Percentiles rank a stretch among this genome's conserved stretches.
These are phyloP conservation scores for Drosophila colorata DNA, from an alignment of 2,888 invertebrate genomes.

Conservation along the genomic window DNA sequence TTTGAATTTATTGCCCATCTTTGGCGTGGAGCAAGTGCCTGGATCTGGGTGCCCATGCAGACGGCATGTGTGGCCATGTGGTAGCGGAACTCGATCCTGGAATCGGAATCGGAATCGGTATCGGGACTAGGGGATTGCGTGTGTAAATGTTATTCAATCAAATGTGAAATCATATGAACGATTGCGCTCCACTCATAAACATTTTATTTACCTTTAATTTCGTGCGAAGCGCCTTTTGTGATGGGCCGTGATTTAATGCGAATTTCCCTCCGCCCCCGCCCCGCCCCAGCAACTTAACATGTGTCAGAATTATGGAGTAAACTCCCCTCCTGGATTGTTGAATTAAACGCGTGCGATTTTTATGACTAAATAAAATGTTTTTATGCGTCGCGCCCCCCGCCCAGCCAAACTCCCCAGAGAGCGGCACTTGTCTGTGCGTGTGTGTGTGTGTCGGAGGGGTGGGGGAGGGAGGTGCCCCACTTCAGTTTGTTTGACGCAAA, in stretches of 20 bases:
- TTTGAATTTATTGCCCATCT: conserved; percentile 77
- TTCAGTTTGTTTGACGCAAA: conserved; percentile 60
- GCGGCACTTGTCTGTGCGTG: conserved; percentile 17
- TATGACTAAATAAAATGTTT: conserved; percentile 74
- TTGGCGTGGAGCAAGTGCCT: conserved; percentile 18
- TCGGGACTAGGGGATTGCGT: conserved; percentile 49
- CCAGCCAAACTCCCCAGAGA: not conserved
- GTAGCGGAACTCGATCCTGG: conserved; percentile 5
- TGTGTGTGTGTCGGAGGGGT: not conserved
- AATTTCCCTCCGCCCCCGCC: conserved; percentile 22
- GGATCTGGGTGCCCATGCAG: not conserved
- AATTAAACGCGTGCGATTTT: conserved; percentile 68
- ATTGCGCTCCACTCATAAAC: conserved; percentile 76
- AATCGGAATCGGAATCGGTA: conserved; percentile 20
- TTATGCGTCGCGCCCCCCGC: conserved; percentile 12
- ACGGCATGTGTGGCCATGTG: conserved; percentile 10
- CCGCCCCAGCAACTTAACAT: conserved; percentile 20
- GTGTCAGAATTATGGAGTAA: conserved; percentile 47
- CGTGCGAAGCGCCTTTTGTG: conserved; percentile 74
- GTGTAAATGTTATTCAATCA: conserved; percentile 82
- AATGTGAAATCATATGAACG: conserved; percentile 78
- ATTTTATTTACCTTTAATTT: conserved; percentile 81
- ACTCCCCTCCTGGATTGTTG: conserved; percentile 38
- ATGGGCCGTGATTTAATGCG: conserved; percentile 67
- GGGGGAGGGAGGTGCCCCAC: not conserved